Base-by-base conservation (phyloP, 2,797 vertebrate species). In the Coluber constrictor region DNA sequence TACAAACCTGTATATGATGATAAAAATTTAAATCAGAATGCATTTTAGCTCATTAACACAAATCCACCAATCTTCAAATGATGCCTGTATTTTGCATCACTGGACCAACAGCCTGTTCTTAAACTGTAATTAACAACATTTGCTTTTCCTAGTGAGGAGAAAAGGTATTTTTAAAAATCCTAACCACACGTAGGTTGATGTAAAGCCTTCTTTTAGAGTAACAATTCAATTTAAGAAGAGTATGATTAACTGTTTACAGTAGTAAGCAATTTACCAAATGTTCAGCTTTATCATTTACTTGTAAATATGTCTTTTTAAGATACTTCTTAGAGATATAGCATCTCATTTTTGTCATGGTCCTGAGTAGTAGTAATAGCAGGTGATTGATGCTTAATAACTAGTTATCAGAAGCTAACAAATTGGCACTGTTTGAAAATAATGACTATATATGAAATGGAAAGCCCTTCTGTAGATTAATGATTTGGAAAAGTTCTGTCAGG, bases 321-420 rank as follows among this genome's bases (percentile, higher is more conserved):
- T 92, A 86, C 56, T 63, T 93, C 57, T 93, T 94, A 94, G 95
- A 93, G 51, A 96, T 79, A 43, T 55, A 88, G 2, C 93, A 92
- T 95, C 60, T 96, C 91, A 92, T 94, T 97, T 95, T 93, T 86
- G 90, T 95, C 94, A 92, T 93, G 89, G 23, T 96, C 94, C 60
- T 43, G 96, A 43, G 32, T 37, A 55, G 23, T 74, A 55, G 32
- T 32, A 74, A 54, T 13, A 43, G 63, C 20, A 95, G 92, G 13
- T 15, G 95, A 94, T 86, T 96, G 86, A 93, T 90, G 74, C 86
- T 74, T 95, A 96, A 91, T 93, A 96, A 92, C 93, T 59, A 94
- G 93, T 96, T 97, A 94, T 91, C 93, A 95, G 93, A 96, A 95
- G 70, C 91, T 95, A 96, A 95, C 92, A 92, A 95, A 95, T 96